Evolutionary conservation across 2,113 vertebrate genomes (phyloP).

Genomic region (Sarotherodon lohbergeri): DNA sequence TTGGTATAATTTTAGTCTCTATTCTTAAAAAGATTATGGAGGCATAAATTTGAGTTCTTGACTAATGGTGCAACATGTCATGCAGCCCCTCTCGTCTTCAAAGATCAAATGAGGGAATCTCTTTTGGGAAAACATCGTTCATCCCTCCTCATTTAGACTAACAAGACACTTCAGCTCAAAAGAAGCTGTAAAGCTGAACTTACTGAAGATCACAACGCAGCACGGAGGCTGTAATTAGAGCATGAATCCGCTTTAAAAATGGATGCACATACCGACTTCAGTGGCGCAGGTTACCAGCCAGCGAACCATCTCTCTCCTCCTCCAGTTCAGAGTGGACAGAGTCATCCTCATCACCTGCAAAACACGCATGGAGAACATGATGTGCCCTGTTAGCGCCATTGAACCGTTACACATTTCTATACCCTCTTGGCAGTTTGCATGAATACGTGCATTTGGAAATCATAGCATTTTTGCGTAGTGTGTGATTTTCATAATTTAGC

Average conservation of each 20-base stretch:
- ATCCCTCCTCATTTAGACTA: background rate
- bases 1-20: background rate
- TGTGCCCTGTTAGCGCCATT: background rate
- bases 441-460: background rate
- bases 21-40: background rate
- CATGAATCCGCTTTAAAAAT: background rate
- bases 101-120: background rate
- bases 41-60: background rate
- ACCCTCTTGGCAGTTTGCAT: background rate
- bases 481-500: background rate
- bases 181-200: background rate
- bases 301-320: slow-evolving; percentile 96
- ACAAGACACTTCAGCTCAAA: background rate
- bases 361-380: background rate
- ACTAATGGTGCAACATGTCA: background rate
- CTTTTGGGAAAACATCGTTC: background rate
- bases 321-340: slow-evolving; percentile 96
- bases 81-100: background rate
- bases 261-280: slow-evolving; percentile 87
- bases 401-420: background rate
- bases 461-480: background rate
- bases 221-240: background rate
- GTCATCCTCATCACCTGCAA: slow-evolving; percentile 98
- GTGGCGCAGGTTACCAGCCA: slow-evolving; percentile 98
- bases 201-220: background rate